Evolutionary conservation across 2,888 invertebrate species (phyloP), one percentile per base, ranked within the genome.

Genomic region (Epirrita christyi): DNA sequence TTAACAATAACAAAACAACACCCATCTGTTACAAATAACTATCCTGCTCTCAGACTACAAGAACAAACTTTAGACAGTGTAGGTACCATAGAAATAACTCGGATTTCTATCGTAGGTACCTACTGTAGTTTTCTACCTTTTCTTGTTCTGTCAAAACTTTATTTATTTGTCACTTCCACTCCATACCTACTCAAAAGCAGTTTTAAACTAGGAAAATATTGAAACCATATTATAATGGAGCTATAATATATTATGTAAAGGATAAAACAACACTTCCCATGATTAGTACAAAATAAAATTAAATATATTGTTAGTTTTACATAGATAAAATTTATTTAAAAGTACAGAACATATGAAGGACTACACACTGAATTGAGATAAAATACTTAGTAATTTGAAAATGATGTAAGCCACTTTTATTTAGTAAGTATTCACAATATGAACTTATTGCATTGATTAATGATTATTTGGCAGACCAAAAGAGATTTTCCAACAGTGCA

Each of bases 281-380:
- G 86, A 92, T 92, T 92, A 92, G 92, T 92, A 92, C 85, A 92
- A 92, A 92, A 92, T 88, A 90, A 92, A 92, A 92, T 86, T 92
- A 90, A 92, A 90, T 91, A 86, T 91, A 92, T 83, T 90, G 92
- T 92, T 92, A 93, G 92, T 92, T 92, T 88, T 89, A 92, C 88
- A 91, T 88, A 92, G 89, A 78, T 85, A 90, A 88, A 88, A 85
- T 90, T 90, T 90, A 88, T 88, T 91, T 88, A 88, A 92, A 91
- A 91, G 88, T 91, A 91, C 86, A 92, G 88, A 89, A 91, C 89
- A 87, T 88, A 90, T 89, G 89, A 91, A 92, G 88, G 86, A 86
- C 90, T 92, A 92, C 91, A 92, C 90, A 90, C 89, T 89, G 88
- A 91, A 86, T 92, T 86, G 88, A 90, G 92, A 92, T 90, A 92